Base-by-base conservation (phyloP, 2,797 vertebrate genomes). In the Chelon auratus region DNA sequence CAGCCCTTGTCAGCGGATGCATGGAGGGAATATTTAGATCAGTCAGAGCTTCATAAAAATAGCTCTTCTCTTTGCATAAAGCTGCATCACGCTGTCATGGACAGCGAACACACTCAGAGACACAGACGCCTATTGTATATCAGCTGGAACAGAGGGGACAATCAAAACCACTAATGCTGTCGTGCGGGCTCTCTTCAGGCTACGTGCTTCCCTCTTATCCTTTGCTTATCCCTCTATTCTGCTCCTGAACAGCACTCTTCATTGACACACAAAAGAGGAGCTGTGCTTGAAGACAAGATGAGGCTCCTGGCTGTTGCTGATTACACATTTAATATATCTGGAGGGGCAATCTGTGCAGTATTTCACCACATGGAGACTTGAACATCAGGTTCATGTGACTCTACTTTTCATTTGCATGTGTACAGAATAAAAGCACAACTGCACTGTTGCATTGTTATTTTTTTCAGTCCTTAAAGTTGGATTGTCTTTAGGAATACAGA, bases 201-300 rank as follows among this genome's bases (percentile, higher is more conserved):
- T 71, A 73, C 68, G 82, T 59, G 15, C 68, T 33, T 53, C 47
- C 53, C 54, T 68, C 37, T 56, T 43, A 63, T 66, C 60, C 40
- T 15, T 5, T 43, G 5, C 14, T 5, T 17, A 9, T 45, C 40
- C 40, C 40, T n/a, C 1, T 45, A 7, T 45, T 43, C 42, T 43
- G 17, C 43, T 17, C 2, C 43, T 45, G 15, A n/a, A 45, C 43
- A 45, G 43, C 37, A 39, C 37, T 39, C 37, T 9, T 39, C 37
- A 8, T 9, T 8, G 11, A 39, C 4, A 39, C 37, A 39, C 37
- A 39, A 8, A 39, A 9, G 8, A 4, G 37, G 37, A 26, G 24
- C 24, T 26, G 24, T 26, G 24, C 24, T 39, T 9, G 37, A 39
- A 39, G 37, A 39, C 8, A 39, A 39, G 8, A 39, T 3, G 37